phyloP scores from a whole-genome alignment of 2,113 vertebrate genomes.

The Pollimyrus isidori region DNA sequence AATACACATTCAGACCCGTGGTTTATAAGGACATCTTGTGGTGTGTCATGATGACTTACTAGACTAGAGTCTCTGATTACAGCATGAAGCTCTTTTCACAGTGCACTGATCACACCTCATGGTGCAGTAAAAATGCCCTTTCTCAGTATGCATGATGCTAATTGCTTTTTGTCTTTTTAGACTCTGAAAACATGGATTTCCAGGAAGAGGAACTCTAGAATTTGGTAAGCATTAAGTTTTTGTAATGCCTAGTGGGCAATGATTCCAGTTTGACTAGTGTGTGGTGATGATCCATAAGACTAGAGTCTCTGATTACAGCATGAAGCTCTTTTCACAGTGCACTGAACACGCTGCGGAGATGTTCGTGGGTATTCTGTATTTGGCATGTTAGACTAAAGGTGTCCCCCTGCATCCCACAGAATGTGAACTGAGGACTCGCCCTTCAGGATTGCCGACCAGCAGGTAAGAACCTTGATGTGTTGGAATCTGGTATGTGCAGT shows the following conservation, averaged over 20 bases:
- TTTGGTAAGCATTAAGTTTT: neutral
- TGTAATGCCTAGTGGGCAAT: neutral
- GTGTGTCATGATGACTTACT: conserved; percentile 20
- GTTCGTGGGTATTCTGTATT: neutral
- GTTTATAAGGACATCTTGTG: neutral
- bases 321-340: conserved; percentile 31
- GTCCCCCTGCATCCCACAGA: neutral
- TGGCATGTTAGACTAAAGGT: neutral
- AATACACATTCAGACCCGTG: neutral
- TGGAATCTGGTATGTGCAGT: neutral
- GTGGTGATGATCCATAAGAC: conserved; percentile 22
- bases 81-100: conserved; percentile 28
- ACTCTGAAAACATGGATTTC: neutral
- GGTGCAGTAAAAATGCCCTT: neutral
- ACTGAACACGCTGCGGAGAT: conserved; percentile 29
- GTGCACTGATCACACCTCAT: conserved; percentile 35
- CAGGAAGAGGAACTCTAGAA: neutral
- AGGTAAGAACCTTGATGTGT: neutral
- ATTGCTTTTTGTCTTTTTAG: neutral
- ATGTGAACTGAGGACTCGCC: neutral
- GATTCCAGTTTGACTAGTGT: neutral
- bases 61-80: conserved; percentile 32
- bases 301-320: conserved; percentile 26
- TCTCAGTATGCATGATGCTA: neutral
- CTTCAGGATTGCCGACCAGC: neutral